Evolutionary conservation across 2,888 invertebrate species (phyloP), one percentile per base, ranked within the genome.

Genomic region (Erebia ligea): DNA sequence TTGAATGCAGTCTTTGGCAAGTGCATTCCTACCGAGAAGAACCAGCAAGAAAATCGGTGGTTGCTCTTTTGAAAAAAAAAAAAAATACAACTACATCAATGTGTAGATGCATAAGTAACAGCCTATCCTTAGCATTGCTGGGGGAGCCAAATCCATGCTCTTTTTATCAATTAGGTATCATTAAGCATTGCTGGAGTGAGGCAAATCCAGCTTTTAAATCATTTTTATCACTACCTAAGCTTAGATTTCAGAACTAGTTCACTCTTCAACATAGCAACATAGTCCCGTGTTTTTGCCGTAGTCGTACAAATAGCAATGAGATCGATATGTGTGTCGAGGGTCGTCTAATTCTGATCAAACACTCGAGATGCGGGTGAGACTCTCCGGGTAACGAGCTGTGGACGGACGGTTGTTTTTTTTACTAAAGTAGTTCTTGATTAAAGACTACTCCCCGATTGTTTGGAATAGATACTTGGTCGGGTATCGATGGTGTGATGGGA

Each of bases 271-370:
- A 11, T 11, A 59, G 5, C 17, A 11, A 59, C 17, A 17, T 13
- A 61, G 1, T 2, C 17, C 42, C 61, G 42, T 17, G 42, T 42
- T 42, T 61, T 61, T 42, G 11, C 34, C 34, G 34, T 34, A 34
- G 34, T 34, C 19, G 10, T 13, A 61, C 61, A 61, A 61, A 61
- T 17, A 61, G 61, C 5, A 25, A 21, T 6, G 56, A 19, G 40
- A 61, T 66, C 65, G 68, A 62, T 64, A 68, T 56, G 64, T 19
- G 65, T 61, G 45, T 59, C 64, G 40, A 59, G 61, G 17, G 40
- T 13, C 61, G 61, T 48, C 70, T 70, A 70, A 73, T 68, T 70
- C 73, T 66, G 65, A 50, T 70, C 70, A 73, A 73, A 70, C 40
- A 70, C 50, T 68, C 40, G 48, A 66, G 70, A 73, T 73, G 68